These are phyloP conservation scores for Mycetomoellerius zeteki DNA, from an alignment of 1,140 invertebrate genomes.

Conservation along the genomic window DNA sequence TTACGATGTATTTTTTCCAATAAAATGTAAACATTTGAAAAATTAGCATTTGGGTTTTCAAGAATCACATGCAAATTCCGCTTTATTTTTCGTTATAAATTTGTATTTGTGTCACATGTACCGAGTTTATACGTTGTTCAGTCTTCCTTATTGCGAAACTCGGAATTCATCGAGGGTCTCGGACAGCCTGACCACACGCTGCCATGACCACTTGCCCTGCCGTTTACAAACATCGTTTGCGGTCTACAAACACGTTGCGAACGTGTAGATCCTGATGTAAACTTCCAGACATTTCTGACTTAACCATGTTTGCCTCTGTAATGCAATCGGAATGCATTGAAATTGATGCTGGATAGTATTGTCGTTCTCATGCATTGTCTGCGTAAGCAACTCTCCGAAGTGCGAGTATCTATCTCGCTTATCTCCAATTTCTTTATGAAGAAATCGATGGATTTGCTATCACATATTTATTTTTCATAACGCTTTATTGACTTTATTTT, in stretches of 20 bases:
- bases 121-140: neutral
- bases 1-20: neutral
- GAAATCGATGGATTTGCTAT: neutral
- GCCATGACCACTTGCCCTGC: neutral
- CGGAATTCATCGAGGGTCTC: neutral
- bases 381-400: neutral
- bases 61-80: neutral
- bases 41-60: neutral
- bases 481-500: neutral
- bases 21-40: neutral
- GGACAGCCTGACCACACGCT: neutral
- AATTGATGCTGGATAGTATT: slow-evolving; percentile 17
- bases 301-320: neutral
- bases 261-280: slow-evolving; percentile 15
- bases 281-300: slow-evolving; percentile 13
- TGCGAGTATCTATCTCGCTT: neutral
- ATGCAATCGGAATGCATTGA: slow-evolving; percentile 24
- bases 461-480: neutral
- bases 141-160: neutral
- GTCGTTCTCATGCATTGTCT: neutral
- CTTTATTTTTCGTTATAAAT: slow-evolving; percentile 16
- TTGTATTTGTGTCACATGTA: neutral
- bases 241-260: slow-evolving; percentile 10
- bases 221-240: slow-evolving; percentile 34
- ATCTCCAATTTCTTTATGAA: neutral